phyloP scores from a whole-genome alignment of 2,797 vertebrate species.

The Sebastes vulpes region DNA sequence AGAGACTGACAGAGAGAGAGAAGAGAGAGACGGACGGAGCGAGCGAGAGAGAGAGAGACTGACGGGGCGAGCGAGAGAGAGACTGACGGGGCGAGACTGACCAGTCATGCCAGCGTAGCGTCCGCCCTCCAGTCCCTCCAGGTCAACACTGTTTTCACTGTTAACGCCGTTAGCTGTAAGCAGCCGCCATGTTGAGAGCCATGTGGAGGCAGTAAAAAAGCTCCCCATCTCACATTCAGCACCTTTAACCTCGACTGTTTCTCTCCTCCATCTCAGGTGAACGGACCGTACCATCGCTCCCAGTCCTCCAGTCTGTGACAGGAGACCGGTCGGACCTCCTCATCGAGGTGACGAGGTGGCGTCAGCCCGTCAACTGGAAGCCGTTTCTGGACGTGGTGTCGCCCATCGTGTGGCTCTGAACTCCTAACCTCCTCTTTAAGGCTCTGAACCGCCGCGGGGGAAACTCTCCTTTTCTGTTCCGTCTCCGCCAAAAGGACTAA shows the following conservation, averaged over 20 bases:
- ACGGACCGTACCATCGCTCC: slow-evolving; percentile 87
- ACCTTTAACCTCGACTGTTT: background rate
- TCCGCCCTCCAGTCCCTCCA: too few relatives aligned
- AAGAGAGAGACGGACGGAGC: too few relatives aligned
- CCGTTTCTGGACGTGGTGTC: background rate
- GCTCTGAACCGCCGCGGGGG: background rate
- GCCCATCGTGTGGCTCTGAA: slow-evolving; percentile 25
- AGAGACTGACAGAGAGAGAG: too few relatives aligned
- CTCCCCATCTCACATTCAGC: accelerated
- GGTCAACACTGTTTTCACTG: too few relatives aligned
- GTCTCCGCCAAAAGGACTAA: slow-evolving; percentile 33
- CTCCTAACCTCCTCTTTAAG: slow-evolving; percentile 14
- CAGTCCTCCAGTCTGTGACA: slow-evolving; percentile 91
- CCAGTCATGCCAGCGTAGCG: too few relatives aligned
- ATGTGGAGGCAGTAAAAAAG: too few relatives aligned
- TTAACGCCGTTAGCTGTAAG: too few relatives aligned
- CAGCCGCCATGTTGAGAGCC: too few relatives aligned
- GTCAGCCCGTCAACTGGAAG: background rate
- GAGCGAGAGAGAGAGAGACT: too few relatives aligned
- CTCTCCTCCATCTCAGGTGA: slow-evolving; percentile 84
- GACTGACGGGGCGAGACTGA: too few relatives aligned
- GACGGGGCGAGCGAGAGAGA: too few relatives aligned
- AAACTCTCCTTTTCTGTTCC: slow-evolving; percentile 35
- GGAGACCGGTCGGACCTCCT: slow-evolving; percentile 1
- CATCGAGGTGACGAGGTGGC: background rate